Evolutionary conservation across 2,797 vertebrate genomes (phyloP).

Genomic region (Falco rusticolus): DNA sequence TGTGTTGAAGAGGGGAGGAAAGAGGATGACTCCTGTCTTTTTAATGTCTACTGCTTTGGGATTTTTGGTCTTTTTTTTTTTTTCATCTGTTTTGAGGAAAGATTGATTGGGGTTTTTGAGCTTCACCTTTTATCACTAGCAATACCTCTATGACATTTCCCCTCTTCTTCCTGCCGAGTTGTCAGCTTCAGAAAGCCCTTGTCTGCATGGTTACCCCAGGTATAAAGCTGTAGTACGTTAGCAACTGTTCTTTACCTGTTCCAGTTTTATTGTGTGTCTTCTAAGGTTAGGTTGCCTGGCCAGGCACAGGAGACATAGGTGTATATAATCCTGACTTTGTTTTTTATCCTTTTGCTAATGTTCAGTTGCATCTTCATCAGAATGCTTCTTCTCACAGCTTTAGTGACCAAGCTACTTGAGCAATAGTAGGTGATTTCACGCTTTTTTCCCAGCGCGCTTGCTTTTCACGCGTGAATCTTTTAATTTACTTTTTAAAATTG

Average conservation of each 20-base stretch:
- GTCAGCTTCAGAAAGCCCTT: neutral
- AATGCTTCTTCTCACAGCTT: neutral
- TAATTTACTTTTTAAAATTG: neutral
- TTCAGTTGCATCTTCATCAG: neutral
- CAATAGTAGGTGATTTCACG: neutral
- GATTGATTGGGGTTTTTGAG: neutral
- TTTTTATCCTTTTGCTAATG: neutral
- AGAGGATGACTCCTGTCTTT: neutral
- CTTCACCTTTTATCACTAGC: neutral
- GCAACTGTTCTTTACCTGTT: neutral
- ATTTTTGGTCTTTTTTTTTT: too few species aligned
- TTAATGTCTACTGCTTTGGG: neutral
- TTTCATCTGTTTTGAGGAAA: neutral
- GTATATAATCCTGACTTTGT: neutral
- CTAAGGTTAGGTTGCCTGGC: neutral
- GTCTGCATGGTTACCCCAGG: neutral
- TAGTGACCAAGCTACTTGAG: neutral
- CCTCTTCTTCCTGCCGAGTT: neutral
- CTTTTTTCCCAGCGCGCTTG: neutral
- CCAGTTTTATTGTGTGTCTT: neutral
- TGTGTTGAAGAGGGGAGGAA: neutral
- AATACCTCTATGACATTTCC: neutral
- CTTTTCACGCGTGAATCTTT: neutral
- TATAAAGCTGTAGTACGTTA: neutral
- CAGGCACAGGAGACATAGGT: accelerated